Evolutionary conservation across 2,113 vertebrate species (phyloP), one percentile per base, ranked within the genome.

Genomic region (Leptodactylus fuscus): DNA sequence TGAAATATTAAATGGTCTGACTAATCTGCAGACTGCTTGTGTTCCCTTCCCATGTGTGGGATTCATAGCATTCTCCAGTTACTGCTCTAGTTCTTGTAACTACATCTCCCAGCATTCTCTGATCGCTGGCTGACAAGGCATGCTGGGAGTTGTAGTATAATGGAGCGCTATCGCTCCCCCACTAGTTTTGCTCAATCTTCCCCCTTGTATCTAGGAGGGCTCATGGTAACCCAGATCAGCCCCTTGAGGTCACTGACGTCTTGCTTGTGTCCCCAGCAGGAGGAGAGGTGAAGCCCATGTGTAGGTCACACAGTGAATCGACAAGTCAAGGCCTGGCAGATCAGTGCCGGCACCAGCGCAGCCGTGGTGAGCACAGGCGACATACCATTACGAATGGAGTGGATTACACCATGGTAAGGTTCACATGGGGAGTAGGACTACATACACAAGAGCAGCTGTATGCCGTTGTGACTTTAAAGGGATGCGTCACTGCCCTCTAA

Each of bases 351-450:
- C 94, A 94, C 49, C 91, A 91, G 86, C 90, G 94, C 8, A 91
- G 90, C 36, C 94, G 94, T 6, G 94, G 95, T 0, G 96, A 96
- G 1, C 96, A 94, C 75, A 92, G 97, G 46, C 92, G 98, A n/a
- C 97, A 99, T 87, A 99, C 98, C 78, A 96, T 99, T 90, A 94
- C 96, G 88, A 96, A 90, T 0, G 96, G 97, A 0, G 94, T 98
- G 82, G 97, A 99, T 91, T 99, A 97, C 13, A 91, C 93, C 88
- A 90, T 95, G 97, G 97, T 97, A 89, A 82, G 91, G 15, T n/a
- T 44, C 71, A 0, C 12, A 5, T 44, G n/a, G n/a, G n/a, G n/a
- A n/a, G n/a, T n/a, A n/a, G n/a, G n/a, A n/a, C n/a, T n/a, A n/a
- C n/a, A n/a, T n/a, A n/a, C n/a, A n/a, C n/a, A n/a, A n/a, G n/a